A percentile compares a stretch with the other conserved stretches of the same genome.
Conservation (phyloP, 2,113 vertebrate species). For the Egretta garzetta region DNA sequence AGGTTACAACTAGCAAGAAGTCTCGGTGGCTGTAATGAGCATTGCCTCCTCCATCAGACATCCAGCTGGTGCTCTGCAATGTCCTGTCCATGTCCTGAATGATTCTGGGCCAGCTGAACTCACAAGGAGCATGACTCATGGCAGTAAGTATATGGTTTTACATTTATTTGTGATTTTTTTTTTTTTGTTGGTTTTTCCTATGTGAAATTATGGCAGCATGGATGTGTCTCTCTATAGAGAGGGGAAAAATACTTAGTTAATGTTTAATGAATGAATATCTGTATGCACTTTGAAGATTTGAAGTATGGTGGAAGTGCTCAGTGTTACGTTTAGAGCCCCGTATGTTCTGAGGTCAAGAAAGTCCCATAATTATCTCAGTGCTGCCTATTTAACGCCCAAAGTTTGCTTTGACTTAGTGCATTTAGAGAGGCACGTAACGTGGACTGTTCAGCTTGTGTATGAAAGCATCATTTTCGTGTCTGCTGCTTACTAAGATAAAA, state of each 20-base stretch:
- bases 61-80: neutral
- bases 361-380: neutral
- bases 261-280: neutral
- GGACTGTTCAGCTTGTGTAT: neutral
- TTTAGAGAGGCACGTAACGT: neutral
- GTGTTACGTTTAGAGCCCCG: neutral
- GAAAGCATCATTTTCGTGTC: neutral
- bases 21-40: neutral
- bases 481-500: neutral
- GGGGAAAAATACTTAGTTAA: neutral
- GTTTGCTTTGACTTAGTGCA: neutral
- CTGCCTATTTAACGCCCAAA: neutral
- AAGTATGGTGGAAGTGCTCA: neutral
- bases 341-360: neutral
- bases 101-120: neutral
- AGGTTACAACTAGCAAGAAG: neutral
- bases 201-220: neutral
- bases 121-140: neutral
- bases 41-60: neutral
- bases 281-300: neutral
- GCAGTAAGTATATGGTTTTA: neutral
- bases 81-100: neutral
- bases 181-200: neutral
- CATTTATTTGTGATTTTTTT: neutral
- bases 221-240: neutral